Evolutionary conservation across 1,140 invertebrate species (phyloP).

Genomic region (Drosophila watanabei): DNA sequence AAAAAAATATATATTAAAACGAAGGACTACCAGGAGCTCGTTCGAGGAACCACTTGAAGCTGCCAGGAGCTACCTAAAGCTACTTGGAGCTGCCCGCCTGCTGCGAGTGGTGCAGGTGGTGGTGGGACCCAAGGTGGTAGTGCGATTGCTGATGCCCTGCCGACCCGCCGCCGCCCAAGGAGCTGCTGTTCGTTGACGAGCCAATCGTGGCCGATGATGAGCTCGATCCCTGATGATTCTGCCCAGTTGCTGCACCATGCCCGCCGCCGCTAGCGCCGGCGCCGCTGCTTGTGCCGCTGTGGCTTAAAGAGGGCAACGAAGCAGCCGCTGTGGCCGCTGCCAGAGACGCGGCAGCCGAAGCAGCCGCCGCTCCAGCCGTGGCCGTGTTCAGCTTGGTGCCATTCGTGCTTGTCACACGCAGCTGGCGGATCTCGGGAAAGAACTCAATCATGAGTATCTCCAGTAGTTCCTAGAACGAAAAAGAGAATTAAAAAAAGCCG

Average conservation of each 20-base stretch:
- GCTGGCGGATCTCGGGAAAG: conserved; percentile 89
- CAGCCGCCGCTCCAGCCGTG: conserved; percentile 66
- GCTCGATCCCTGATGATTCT: conserved; percentile 15
- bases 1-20: conserved; percentile 11
- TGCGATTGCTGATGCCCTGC: conserved; percentile 45
- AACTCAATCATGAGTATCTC: conserved; percentile 91
- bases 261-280: conserved; percentile 17
- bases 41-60: not conserved
- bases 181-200: conserved; percentile 14
- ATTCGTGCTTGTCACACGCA: conserved; percentile 64
- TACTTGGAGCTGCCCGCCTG: conserved; percentile 55
- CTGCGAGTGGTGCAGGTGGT: conserved; percentile 28
- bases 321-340: conserved; percentile 67
- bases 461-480: conserved; percentile 89
- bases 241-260: conserved; percentile 17
- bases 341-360: conserved; percentile 49
- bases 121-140: conserved; percentile 44
- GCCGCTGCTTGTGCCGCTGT: conserved; percentile 8
- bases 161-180: conserved; percentile 4
- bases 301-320: conserved; percentile 51
- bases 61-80: not conserved
- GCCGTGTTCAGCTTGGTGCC: conserved; percentile 69
- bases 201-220: conserved; percentile 14
- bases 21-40: not conserved
- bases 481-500: not conserved